A percentile compares a stretch with the other conserved stretches of the same genome.
These are phyloP conservation scores for Hylaea fasciaria DNA, from an alignment of 2,888 invertebrate species.

Conservation along the genomic window DNA sequence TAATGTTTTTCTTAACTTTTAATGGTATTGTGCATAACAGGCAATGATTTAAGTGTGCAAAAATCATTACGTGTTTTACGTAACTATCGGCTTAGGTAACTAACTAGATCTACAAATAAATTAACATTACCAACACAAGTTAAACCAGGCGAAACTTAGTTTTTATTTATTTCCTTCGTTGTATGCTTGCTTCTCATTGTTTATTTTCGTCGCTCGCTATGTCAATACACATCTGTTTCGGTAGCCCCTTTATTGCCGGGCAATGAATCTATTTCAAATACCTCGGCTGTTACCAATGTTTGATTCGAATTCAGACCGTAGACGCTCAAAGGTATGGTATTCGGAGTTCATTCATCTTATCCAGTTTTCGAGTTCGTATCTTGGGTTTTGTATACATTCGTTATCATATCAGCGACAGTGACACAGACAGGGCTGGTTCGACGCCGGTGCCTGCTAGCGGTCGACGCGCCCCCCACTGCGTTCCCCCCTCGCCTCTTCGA, in stretches of 20 bases:
- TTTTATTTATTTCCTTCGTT: constrained; percentile 58
- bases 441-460: constrained; percentile 59
- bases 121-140: not conserved
- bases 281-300: constrained; percentile 30
- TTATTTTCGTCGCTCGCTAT: constrained; percentile 65
- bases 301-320: constrained; percentile 20
- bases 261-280: constrained; percentile 51
- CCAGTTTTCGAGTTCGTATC: constrained; percentile 51
- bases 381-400: constrained; percentile 73
- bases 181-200: constrained; percentile 57
- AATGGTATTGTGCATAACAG: not conserved
- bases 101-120: not conserved
- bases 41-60: no score
- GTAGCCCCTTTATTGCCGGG: constrained; percentile 52
- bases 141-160: constrained; percentile 15
- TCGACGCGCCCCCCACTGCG: constrained; percentile 69
- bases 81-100: no score
- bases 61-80: no score
- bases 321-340: constrained; percentile 19
- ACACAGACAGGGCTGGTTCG: constrained; percentile 73
- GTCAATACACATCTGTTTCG: constrained; percentile 70
- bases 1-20: not conserved
- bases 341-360: constrained; percentile 54
- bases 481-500: constrained; percentile 53
- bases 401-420: constrained; percentile 79